phyloP scores from a whole-genome alignment of 2,888 invertebrate genomes.

The Eilema griseolum region DNA sequence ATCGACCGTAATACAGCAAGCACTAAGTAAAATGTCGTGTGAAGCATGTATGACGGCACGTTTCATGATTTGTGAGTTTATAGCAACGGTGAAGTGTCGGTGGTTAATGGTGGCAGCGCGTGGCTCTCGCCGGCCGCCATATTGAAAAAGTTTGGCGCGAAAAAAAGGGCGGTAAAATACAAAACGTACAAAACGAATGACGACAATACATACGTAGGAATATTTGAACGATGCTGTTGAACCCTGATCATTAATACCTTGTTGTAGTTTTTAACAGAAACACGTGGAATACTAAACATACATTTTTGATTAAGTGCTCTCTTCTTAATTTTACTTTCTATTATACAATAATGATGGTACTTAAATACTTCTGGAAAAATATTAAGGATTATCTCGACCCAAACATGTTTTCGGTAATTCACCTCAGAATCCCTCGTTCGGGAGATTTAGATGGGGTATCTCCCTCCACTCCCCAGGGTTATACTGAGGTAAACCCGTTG shows the following conservation, averaged over 20 bases:
- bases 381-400: conserved; percentile 60
- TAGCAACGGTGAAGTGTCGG: conserved; percentile 86
- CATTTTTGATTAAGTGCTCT: not conserved
- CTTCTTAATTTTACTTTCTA: not conserved
- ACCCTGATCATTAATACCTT: conserved; percentile 7
- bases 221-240: conserved; percentile 44
- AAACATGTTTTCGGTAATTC: conserved; percentile 80
- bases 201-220: conserved; percentile 40
- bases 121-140: conserved; percentile 83
- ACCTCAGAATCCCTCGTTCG: conserved; percentile 77
- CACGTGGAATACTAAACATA: not conserved
- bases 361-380: conserved; percentile 53
- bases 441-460: conserved; percentile 81
- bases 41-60: conserved; percentile 67
- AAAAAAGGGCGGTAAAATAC: conserved; percentile 73
- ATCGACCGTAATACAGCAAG: conserved; percentile 59
- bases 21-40: conserved; percentile 65
- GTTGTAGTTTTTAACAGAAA: not conserved
- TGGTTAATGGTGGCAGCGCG: conserved; percentile 86
- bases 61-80: conserved; percentile 88
- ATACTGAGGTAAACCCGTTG: conserved; percentile 82
- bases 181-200: conserved; percentile 61
- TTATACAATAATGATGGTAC: conserved; percentile 37
- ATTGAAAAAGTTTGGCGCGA: conserved; percentile 86
- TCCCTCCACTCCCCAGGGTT: conserved; percentile 74